phyloP scores from a whole-genome alignment of 2,113 vertebrate species.

The Crypturellus undulatus region DNA sequence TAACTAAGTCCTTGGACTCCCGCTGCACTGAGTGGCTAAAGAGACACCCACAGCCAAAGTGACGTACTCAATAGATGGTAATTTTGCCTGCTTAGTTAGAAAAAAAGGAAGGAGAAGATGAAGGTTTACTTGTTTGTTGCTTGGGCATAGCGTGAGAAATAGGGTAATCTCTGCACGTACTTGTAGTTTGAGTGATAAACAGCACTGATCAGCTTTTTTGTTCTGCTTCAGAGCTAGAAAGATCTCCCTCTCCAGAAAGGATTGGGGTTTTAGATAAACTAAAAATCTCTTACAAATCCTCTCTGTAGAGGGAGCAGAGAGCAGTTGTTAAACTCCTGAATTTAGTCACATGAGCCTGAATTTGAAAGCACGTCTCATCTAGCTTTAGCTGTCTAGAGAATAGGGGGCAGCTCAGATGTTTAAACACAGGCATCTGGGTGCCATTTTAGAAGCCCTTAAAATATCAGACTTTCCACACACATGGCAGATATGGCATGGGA shows the following conservation, averaged over 20 bases:
- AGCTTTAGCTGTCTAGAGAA: not conserved
- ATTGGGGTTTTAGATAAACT: not conserved
- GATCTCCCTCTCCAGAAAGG: not conserved
- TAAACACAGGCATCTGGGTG: not conserved
- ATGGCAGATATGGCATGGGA: not conserved
- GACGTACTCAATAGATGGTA: not conserved
- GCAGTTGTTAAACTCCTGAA: not conserved
- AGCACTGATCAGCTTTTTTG: not conserved
- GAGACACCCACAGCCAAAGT: not conserved
- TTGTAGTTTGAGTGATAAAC: not conserved
- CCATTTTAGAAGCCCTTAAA: not conserved
- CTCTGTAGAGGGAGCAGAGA: not conserved
- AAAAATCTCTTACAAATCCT: not conserved
- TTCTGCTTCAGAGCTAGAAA: not conserved
- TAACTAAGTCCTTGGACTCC: not conserved
- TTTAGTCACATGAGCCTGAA: rapidly evolving
- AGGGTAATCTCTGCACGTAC: not conserved
- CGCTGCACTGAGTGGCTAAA: not conserved
- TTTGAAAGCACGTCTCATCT: not conserved
- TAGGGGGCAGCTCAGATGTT: not conserved
- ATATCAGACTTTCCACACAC: not conserved
- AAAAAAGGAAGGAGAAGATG: rapidly evolving
- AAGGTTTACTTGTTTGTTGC: not conserved
- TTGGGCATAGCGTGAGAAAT: not conserved
- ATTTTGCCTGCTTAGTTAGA: not conserved